phyloP scores from a whole-genome alignment of 1,140 invertebrate genomes.

The Wiebesia pumilae region DNA sequence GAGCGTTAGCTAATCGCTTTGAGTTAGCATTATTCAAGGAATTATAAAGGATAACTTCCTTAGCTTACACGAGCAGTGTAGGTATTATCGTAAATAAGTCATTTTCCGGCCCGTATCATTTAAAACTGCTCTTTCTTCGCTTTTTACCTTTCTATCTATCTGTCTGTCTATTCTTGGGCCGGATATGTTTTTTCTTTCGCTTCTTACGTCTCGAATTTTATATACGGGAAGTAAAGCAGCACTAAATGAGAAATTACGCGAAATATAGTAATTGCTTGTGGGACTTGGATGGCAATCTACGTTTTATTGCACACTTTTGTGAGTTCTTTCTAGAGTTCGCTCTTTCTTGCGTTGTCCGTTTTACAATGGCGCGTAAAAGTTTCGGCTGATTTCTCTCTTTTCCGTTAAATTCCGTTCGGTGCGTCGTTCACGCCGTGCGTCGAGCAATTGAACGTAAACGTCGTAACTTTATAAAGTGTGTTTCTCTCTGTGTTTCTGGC shows the following conservation, averaged over 20 bases:
- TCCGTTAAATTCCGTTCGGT: background rate
- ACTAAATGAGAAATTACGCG: constrained; percentile 49
- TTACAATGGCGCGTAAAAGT: constrained; percentile 30
- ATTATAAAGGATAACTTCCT: too few relatives aligned
- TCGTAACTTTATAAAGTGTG: too few relatives aligned
- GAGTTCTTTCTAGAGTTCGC: constrained; percentile 31
- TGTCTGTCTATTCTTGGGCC: constrained; percentile 31
- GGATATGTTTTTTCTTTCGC: background rate
- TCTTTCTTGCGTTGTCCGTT: constrained; percentile 31
- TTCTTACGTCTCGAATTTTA: constrained; percentile 6
- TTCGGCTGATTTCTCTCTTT: background rate
- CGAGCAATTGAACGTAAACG: background rate
- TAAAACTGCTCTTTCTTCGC: background rate
- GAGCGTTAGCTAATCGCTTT: too few relatives aligned
- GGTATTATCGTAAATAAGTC: too few relatives aligned
- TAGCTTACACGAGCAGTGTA: too few relatives aligned
- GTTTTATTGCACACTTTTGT: constrained; percentile 38
- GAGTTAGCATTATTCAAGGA: too few relatives aligned
- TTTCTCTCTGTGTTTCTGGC: too few relatives aligned
- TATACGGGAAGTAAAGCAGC: constrained; percentile 32
- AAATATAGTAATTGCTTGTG: constrained; percentile 41
- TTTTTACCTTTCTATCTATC: background rate
- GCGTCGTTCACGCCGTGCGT: background rate
- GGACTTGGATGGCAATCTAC: constrained; percentile 36
- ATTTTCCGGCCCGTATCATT: too few relatives aligned